Conservation (phyloP, 2,113 vertebrate species). For the Xiphorhynchus elegans region DNA sequence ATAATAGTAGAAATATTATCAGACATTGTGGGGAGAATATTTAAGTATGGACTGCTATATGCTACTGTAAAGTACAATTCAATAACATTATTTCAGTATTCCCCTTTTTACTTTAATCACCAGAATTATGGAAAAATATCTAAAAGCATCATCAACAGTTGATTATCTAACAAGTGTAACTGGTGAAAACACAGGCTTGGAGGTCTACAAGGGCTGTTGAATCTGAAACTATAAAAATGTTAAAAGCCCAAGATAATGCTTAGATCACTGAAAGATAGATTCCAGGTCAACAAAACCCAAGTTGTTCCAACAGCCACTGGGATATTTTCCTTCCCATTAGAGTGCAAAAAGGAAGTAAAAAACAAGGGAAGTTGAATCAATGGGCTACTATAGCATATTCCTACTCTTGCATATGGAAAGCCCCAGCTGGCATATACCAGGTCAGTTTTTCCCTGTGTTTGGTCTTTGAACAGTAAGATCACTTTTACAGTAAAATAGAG, state of each 20-base stretch:
- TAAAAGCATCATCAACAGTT: background rate
- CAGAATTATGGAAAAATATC: background rate
- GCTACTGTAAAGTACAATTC: background rate
- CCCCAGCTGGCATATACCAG: conserved; percentile 77
- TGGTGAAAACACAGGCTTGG: background rate
- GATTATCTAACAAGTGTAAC: background rate
- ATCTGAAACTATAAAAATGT: conserved; percentile 14
- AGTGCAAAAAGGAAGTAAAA: conserved; percentile 72
- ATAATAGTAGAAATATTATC: background rate
- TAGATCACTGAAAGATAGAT: conserved; percentile 3
- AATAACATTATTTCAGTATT: background rate
- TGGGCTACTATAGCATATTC: conserved; percentile 73
- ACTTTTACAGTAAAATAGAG: background rate
- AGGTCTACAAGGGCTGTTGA: background rate
- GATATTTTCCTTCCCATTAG: conserved; percentile 78
- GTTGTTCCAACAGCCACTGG: conserved; percentile 83
- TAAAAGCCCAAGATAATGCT: conserved; percentile 35
- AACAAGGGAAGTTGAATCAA: conserved; percentile 71
- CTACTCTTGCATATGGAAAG: conserved; percentile 76
- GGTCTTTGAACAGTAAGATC: conserved; percentile 50
- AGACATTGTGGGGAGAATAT: background rate
- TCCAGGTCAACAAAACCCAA: conserved; percentile 68
- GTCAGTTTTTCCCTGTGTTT: conserved; percentile 56
- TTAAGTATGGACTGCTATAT: background rate
- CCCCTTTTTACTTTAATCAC: background rate